Base-by-base conservation (phyloP, 1,140 invertebrate genomes). In the Phenacoccus solenopsis region DNA sequence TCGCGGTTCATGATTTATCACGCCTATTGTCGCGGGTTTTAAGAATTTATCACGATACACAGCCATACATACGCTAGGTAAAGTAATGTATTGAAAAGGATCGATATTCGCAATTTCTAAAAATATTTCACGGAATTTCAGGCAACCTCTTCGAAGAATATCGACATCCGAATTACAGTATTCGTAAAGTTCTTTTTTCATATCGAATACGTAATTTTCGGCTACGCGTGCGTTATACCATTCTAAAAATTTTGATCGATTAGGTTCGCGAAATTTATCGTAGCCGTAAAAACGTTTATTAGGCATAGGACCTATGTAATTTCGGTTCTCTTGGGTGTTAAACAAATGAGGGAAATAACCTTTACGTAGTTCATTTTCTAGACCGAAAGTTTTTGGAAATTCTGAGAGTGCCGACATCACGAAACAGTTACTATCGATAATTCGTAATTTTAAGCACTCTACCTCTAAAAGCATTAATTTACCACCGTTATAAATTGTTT, bases 81-180 rank as follows among this genome's bases (percentile, higher is more conserved):
- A n/a, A 13, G 68, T 69, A 7, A 69, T 25, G 24, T 69, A 69
- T 27, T 49, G 30, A 35, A 69, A 69, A 21, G 68, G 68, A 25
- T 69, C 35, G 4, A 69, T 49, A 56, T 69, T 69, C 1, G 10
- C 68, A 38, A 69, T 69, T 24, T 69, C 22, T 25, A 69, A 27
- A 49, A 69, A 69, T 56, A 49, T 3, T 1, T 69, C 68, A 7
- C 35, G 20, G 20, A 72, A 72, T 32, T 69, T 68, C 10, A 72
- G 22, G 49, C 71, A 72, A 9, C 67, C 67, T 12, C 68, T 28
- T 20, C 67, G 20, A 16, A 72, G 38, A 59, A 72, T 72, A n/a
- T 72, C 71, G 16, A 72, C 71, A 69, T 72, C 68, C 5, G 71
- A 72, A 24, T 59, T 12, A 32, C 71, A 72, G 32, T 72, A 72